These are phyloP conservation scores for Orthosia gracilis DNA, from an alignment of 2,888 invertebrate species.

Conservation along the genomic window DNA sequence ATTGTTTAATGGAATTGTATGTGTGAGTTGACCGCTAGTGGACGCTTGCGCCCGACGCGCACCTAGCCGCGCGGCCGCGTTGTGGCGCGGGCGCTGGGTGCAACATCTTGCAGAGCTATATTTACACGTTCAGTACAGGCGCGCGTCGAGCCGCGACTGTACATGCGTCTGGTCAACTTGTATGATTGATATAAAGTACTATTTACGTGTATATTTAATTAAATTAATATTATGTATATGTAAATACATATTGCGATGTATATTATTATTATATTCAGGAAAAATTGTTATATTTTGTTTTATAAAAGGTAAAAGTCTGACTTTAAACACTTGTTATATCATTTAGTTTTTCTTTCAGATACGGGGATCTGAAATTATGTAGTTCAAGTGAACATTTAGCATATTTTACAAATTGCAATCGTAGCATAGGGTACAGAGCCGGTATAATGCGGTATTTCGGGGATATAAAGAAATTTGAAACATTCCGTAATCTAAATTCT, in stretches of 20 bases:
- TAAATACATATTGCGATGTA: conserved; percentile 90
- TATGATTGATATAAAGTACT: conserved; percentile 86
- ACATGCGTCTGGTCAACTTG: conserved; percentile 71
- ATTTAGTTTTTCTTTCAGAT: conserved; percentile 86
- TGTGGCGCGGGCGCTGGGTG: conserved; percentile 27
- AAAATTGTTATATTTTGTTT: conserved; percentile 89
- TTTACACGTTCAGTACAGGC: conserved; percentile 44
- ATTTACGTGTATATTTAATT: conserved; percentile 88
- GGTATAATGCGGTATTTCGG: conserved; percentile 80
- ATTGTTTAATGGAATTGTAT: conserved; percentile 88
- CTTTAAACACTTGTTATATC: conserved; percentile 89
- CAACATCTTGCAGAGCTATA: conserved; percentile 41
- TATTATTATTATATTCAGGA: conserved; percentile 88
- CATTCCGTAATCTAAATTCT: conserved; percentile 87
- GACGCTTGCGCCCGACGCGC: conserved; percentile 61
- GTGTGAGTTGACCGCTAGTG: conserved; percentile 73
- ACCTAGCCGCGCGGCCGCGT: background rate
- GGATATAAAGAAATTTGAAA: conserved; percentile 82
- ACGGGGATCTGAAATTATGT: conserved; percentile 84
- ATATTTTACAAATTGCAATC: conserved; percentile 81
- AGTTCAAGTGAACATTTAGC: conserved; percentile 82
- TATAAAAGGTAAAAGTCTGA: conserved; percentile 90
- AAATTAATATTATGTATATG: conserved; percentile 89
- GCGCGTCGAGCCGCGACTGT: conserved; percentile 63
- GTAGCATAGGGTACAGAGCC: conserved; percentile 80